Base-by-base conservation (phyloP, 2,797 vertebrate species). In the Esox lucius region DNA sequence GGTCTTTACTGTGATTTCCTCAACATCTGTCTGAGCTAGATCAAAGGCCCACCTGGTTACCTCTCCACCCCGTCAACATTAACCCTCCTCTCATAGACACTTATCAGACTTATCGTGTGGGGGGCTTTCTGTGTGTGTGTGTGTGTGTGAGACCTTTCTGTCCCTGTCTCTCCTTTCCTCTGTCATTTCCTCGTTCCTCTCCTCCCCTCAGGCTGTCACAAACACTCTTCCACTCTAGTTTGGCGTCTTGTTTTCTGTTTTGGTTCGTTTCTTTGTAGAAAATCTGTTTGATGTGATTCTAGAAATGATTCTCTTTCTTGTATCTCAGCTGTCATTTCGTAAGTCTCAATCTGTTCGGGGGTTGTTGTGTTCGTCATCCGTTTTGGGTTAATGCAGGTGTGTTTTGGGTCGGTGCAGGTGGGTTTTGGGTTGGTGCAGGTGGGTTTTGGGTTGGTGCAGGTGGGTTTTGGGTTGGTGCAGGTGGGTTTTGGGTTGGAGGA, bases 31-130 rank as follows among this genome's bases (percentile, higher is more conserved):
- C 87, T 82, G 49, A 70, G 16, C 72, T 68, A 82, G 87, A 93
- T 92, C 90, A 93, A 93, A 93, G 88, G 74, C 56, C 7, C 76
- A 77, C 85, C 77, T 92, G 90, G 89, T 88, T 90, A 90, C 80
- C 80, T 80, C 81, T 84, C 73, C 68, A 71, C 66, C 77, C 78
- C 26, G 65, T 46, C 28, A 26, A 42, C 28, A 31, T 51, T n/a
- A 35, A 33, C 26, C 26, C 42, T 13, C 42, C 5, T 68, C 77
- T 68, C 48, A 22, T 16, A 75, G 64, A 66, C 75, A 74, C 24
- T 70, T 70, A 77, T 46, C 71, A 69, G 26, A 26, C 68, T 71
- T 51, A 66, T 59, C 79, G 68, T 70, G 77, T 72, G 16, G 64
- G 68, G 73, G 66, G n/a, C 13, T 53, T 24, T 19, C 12, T 31